Base-by-base conservation (phyloP, 2,113 vertebrate genomes). In the Protobothrops flavoviridis region DNA sequence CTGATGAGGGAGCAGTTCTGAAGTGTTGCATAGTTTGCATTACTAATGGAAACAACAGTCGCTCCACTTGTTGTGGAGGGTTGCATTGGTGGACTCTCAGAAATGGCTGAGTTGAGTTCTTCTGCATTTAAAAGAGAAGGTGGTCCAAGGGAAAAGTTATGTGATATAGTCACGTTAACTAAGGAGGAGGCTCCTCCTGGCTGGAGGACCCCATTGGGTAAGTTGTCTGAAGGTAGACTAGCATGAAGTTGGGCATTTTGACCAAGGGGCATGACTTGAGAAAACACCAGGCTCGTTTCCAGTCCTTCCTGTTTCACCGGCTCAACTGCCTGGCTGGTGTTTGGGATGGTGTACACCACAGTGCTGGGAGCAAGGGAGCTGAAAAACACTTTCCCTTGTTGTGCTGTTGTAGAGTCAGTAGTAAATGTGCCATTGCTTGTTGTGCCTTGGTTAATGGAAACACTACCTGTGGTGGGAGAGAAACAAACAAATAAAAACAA, bases 261-360 rank as follows among this genome's bases (percentile, higher is more conserved):
- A 97, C 98, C 98, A 96, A 99, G 97, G 90, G 99, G 98, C 97
- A 99, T 98, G 95, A 98, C 97, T 97, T 98, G 97, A 98, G 99
- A 98, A 98, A 99, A 98, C 94, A 98, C 98, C 96, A 99, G 95
- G 98, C 98, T 97, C 94, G 98, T 96, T 94, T 98, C 98, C 96
- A 95, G 97, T 96, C 98, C 98, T 97, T 99, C 99, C 96, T 99
- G 99, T 96, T 99, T 99, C 97, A 99, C 98, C 97, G 98, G 96
- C 91, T 98, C 97, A 39, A 98, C 59, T 26, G 97, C 96, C 95
- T 98, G 98, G 93, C 97, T 96, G 0, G 98, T 96, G 94, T 98
- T 98, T 93, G 98, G 98, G 97, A 99, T 98, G 3, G 98, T 98
- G 96, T 99, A 99, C 94, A 99, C 98, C 48, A 99, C 98, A 1